Evolutionary conservation across 2,888 invertebrate species (phyloP), one percentile per base, ranked within the genome.

Genomic region (Drosophila subquinaria): DNA sequence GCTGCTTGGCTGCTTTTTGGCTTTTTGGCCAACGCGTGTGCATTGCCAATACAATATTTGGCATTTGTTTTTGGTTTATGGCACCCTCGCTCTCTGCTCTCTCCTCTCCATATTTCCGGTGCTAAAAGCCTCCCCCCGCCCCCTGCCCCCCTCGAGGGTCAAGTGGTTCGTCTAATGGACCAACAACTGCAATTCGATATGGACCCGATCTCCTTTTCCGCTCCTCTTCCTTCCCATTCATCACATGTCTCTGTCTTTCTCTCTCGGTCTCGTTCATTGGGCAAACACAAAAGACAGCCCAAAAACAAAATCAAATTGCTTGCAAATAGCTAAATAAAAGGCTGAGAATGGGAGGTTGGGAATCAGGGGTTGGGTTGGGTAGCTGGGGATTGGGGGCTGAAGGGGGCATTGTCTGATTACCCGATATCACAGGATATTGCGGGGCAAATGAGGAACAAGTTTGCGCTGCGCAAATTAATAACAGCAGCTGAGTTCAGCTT

Each of bases 181-280:
- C 86, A 72, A 82, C 81, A 88, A 83, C 75, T 85, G 84, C 82
- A 85, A 84, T 77, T 88, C 83, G 88, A 84, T 84, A 76, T 64
- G 75, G 59, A 69, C 47, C 56, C 74, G 42, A 55, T 66, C 55
- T 59, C 17, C 36, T 45, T 15, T 47, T 35, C 35, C 30, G n/a
- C 17, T 20, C 17, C 33, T 15, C 11, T 20, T 48, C 4, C 15
- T 10, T 13, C 27, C 9, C 5, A 38, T 38, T 30, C 17, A n/a
- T 15, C 30, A 15, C 27, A 15, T 9, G 42, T 4, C 52, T n/a
- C 15, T n/a, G 15, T 35, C 38, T 10, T 6, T 38, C 27, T 3
- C 53, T 10, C 48, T n/a, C 35, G 8, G 4, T 48, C 33, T 4
- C 17, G 15, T 40, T 48, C 73, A 73, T 74, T 74, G 69, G 56